Percentiles rank a stretch among this genome's conserved stretches.
Evolutionary conservation across 2,888 invertebrate genomes (phyloP).

Genomic region (Lissonota sp.): DNA sequence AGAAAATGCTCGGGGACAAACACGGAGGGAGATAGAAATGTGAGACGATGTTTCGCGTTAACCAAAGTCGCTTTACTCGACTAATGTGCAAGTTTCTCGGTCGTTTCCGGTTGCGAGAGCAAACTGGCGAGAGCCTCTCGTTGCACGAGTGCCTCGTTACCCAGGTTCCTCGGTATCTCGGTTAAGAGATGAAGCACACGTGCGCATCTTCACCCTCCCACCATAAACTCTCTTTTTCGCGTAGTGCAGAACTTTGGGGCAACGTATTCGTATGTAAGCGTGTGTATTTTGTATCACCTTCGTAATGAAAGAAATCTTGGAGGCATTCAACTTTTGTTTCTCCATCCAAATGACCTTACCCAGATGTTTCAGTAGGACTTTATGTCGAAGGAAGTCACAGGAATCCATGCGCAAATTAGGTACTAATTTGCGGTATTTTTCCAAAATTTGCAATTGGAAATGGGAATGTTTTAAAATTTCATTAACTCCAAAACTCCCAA

Average conservation of each 20-base stretch:
- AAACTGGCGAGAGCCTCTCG: slow-evolving; percentile 44
- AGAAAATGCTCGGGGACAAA: slow-evolving; percentile 21
- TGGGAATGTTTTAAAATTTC: too few relatives aligned
- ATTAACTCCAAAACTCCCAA: too few relatives aligned
- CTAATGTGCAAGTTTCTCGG: slow-evolving; percentile 55
- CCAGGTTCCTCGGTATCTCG: slow-evolving; percentile 24
- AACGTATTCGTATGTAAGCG: background rate
- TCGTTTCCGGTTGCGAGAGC: slow-evolving; percentile 59
- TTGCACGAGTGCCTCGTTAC: slow-evolving; percentile 57
- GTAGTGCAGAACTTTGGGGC: background rate
- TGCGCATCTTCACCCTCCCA: slow-evolving; percentile 17
- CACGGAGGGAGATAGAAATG: slow-evolving; percentile 4
- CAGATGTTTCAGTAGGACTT: too few relatives aligned
- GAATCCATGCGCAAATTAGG: too few relatives aligned
- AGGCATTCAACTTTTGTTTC: background rate
- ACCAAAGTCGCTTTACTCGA: slow-evolving; percentile 54
- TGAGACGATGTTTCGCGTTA: slow-evolving; percentile 47
- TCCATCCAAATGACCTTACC: slow-evolving; percentile 10
- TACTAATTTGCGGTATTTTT: too few relatives aligned
- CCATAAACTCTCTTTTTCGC: background rate
- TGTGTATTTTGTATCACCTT: background rate
- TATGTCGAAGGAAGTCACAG: too few relatives aligned
- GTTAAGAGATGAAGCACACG: slow-evolving; percentile 31
- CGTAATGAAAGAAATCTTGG: background rate
- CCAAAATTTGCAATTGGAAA: too few relatives aligned